Conservation (phyloP, 2,888 invertebrate genomes). For the Zygothrica quintamaculata region DNA sequence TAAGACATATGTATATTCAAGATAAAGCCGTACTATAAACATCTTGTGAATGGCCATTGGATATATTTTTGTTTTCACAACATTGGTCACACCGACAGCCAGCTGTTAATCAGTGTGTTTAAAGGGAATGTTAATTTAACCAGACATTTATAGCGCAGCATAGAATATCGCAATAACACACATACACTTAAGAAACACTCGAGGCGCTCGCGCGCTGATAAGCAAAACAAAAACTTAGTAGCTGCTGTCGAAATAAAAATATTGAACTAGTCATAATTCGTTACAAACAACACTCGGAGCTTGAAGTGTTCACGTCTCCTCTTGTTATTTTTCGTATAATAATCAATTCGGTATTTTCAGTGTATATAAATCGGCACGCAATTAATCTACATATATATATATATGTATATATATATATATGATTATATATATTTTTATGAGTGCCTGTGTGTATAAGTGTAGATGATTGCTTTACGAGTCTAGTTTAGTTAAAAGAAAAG, state of each 20-base stretch:
- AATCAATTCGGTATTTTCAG: conserved; percentile 48
- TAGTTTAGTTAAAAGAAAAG: conserved; percentile 17
- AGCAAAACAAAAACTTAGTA: conserved; percentile 61
- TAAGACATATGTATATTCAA: no score
- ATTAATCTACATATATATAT: conserved; percentile 7
- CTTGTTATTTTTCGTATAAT: conserved; percentile 35
- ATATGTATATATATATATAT: conserved; percentile 22
- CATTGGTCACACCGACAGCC: conserved; percentile 29
- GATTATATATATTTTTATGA: background rate
- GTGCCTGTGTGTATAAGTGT: conserved; percentile 25
- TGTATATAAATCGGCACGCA: conserved; percentile 28
- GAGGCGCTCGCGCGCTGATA: conserved; percentile 68
- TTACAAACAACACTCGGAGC: conserved; percentile 54
- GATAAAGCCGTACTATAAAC: background rate
- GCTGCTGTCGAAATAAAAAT: conserved; percentile 62
- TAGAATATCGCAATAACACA: conserved; percentile 39
- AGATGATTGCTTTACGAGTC: conserved; percentile 21
- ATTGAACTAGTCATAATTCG: conserved; percentile 38
- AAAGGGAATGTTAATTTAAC: conserved; percentile 36
- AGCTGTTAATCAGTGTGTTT: conserved; percentile 44
- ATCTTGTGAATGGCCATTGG: conserved; percentile 25
- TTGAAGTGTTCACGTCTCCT: conserved; percentile 63
- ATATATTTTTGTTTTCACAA: background rate
- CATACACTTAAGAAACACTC: conserved; percentile 26
- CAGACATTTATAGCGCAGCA: conserved; percentile 18